A percentile compares a stretch with the other conserved stretches of the same genome.
Evolutionary conservation across 2,113 vertebrate genomes (phyloP).

Genomic region (Xiphophorus hellerii): DNA sequence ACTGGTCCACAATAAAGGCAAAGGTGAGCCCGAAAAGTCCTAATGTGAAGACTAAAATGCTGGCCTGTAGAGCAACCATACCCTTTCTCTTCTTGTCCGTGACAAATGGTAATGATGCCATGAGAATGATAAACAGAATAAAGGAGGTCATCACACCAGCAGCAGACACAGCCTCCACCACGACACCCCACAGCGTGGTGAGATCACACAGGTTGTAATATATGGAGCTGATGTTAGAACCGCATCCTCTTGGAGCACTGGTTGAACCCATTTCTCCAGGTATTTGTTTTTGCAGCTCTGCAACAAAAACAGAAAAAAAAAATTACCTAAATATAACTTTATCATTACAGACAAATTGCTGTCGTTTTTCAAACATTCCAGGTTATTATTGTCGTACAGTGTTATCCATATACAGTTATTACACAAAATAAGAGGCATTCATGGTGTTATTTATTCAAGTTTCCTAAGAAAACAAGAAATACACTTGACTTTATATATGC

Average conservation of each 20-base stretch:
- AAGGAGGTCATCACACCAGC: constrained; percentile 85
- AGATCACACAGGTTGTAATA: constrained; percentile 93
- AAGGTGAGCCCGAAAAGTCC: constrained; percentile 93
- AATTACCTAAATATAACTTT: constrained; percentile 8
- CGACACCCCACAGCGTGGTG: constrained; percentile 85
- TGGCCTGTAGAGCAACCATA: constrained; percentile 85
- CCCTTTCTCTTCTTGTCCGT: constrained; percentile 85
- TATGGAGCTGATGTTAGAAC: constrained; percentile 76
- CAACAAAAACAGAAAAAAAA: neutral
- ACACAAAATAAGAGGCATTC: neutral
- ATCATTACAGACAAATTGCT: neutral
- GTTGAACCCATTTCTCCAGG: constrained; percentile 27
- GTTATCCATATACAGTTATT: neutral
- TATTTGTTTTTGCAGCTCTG: constrained; percentile 1
- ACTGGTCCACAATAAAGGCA: constrained; percentile 84
- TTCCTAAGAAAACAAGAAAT: too few species aligned
- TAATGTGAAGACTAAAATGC: constrained; percentile 86
- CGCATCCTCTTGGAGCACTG: constrained; percentile 78
- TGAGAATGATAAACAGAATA: constrained; percentile 84
- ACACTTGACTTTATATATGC: too few species aligned
- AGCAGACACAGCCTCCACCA: constrained; percentile 85
- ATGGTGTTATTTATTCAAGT: neutral
- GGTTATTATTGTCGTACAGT: neutral
- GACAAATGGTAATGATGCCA: constrained; percentile 86
- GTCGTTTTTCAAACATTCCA: neutral